Evolutionary conservation across 1,140 invertebrate genomes (phyloP).

Genomic region (Drosophila nannoptera): DNA sequence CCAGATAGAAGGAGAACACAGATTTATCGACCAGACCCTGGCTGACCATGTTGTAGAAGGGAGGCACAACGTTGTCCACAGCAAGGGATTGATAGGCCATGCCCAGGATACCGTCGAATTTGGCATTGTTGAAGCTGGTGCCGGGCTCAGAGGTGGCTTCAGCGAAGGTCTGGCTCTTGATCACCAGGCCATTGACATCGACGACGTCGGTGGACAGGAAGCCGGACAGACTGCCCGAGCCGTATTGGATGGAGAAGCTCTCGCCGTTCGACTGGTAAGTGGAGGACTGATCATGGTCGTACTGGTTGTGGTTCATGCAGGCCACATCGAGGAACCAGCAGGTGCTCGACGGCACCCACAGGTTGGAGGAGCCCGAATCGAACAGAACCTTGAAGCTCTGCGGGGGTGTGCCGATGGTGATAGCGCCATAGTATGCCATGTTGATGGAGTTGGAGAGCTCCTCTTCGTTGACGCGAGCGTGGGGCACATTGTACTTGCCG

Average conservation of each 20-base stretch:
- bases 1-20: constrained; percentile 95
- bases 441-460: constrained; percentile 95
- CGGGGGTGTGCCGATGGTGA: constrained; percentile 94
- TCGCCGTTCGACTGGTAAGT: constrained; percentile 94
- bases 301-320: constrained; percentile 90
- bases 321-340: constrained; percentile 93
- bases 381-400: constrained; percentile 97
- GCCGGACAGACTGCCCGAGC: constrained; percentile 95
- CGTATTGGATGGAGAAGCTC: constrained; percentile 94
- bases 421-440: constrained; percentile 97
- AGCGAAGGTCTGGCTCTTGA: constrained; percentile 96
- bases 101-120: constrained; percentile 98
- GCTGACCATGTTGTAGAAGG: constrained; percentile 96
- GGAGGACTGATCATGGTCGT: constrained; percentile 89
- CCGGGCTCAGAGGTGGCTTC: constrained; percentile 97
- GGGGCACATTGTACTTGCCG: constrained; percentile 53
- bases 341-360: constrained; percentile 98
- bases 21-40: constrained; percentile 88
- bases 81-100: constrained; percentile 93
- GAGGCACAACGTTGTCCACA: constrained; percentile 92
- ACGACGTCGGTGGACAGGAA: constrained; percentile 94
- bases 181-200: constrained; percentile 82
- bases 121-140: constrained; percentile 92
- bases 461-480: constrained; percentile 80
- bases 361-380: constrained; percentile 98